A percentile compares a stretch with the other conserved stretches of the same genome.
These are phyloP conservation scores for Sweltsa coloradensis DNA, from an alignment of 1,140 invertebrate genomes.

Conservation along the genomic window DNA sequence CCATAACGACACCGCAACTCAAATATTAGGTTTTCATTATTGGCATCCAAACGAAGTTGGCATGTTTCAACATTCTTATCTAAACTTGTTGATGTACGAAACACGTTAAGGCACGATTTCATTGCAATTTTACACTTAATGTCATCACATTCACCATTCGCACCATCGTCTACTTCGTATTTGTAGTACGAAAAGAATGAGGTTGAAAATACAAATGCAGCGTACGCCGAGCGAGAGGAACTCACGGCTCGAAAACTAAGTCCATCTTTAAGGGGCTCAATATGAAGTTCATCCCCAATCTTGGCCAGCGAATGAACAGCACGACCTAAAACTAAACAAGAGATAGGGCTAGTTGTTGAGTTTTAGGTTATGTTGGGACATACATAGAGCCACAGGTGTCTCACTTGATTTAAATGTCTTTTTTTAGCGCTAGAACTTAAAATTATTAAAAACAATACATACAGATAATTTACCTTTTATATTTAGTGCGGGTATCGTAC, in stretches of 20 bases:
- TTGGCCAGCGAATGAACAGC: constrained; percentile 69
- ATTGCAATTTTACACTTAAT: constrained; percentile 36
- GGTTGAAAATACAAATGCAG: constrained; percentile 56
- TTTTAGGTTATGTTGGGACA: no score
- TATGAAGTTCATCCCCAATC: constrained; percentile 75
- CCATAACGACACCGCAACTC: constrained; percentile 63
- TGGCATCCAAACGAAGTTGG: constrained; percentile 46
- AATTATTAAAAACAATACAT: no score
- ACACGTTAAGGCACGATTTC: constrained; percentile 42
- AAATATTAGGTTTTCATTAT: constrained; percentile 52
- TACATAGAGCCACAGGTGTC: no score
- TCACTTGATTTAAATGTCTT: no score
- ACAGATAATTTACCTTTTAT: constrained; percentile 9
- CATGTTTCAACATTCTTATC: constrained; percentile 58
- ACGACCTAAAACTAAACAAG: constrained; percentile 61
- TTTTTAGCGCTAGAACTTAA: constrained; percentile 76
- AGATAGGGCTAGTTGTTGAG: no score
- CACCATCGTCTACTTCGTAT: constrained; percentile 21
- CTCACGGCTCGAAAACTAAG: constrained; percentile 64
- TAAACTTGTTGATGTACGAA: constrained; percentile 38
- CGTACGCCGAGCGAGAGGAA: constrained; percentile 68
- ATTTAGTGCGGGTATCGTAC: constrained; percentile 1
- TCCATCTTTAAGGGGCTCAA: constrained; percentile 49
- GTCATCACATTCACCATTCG: constrained; percentile 37
- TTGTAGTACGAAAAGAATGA: constrained; percentile 64